Conservation (phyloP, 2,113 vertebrate genomes). For the Datnioides undecimradiatus region DNA sequence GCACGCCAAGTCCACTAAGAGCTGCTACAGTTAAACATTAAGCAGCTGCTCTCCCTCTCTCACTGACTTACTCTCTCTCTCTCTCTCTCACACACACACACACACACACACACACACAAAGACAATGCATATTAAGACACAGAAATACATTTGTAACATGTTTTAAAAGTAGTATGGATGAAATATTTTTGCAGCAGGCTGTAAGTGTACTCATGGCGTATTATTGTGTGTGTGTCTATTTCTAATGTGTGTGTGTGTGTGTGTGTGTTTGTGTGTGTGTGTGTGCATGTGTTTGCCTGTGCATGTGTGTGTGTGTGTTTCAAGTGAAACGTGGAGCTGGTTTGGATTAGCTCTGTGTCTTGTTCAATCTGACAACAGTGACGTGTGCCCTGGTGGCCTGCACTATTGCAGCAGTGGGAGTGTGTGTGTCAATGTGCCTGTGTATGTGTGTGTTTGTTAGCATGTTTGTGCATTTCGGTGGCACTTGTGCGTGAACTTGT, state of each 20-base stretch:
- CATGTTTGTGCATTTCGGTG: neutral
- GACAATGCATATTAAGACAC: slow-evolving; percentile 21
- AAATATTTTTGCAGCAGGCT: slow-evolving; percentile 23
- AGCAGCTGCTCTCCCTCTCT: slow-evolving; percentile 85
- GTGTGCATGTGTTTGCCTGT: slow-evolving; percentile 16
- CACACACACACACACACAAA: slow-evolving; percentile 16
- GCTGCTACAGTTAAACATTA: slow-evolving; percentile 77
- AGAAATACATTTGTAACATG: slow-evolving; percentile 49
- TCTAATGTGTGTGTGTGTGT: neutral
- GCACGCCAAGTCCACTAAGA: slow-evolving; percentile 85
- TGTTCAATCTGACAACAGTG: slow-evolving; percentile 81
- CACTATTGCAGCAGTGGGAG: slow-evolving; percentile 55
- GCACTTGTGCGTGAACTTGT: slow-evolving; percentile 34
- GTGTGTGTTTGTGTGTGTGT: neutral
- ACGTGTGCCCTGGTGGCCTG: slow-evolving; percentile 70
- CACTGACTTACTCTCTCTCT: neutral
- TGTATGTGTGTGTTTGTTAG: slow-evolving; percentile 20
- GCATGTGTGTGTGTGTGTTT: slow-evolving; percentile 34
- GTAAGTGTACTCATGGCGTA: slow-evolving; percentile 16
- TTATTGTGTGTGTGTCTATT: slow-evolving; percentile 2
- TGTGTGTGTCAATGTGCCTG: slow-evolving; percentile 8
- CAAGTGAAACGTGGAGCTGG: slow-evolving; percentile 59
- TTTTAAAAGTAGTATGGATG: too few relatives aligned
- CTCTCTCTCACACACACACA: neutral
- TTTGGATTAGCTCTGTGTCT: slow-evolving; percentile 83